These are phyloP conservation scores for Rhopilema esculentum DNA, from an alignment of 30 jellyfish, hydroid and myxozoan species.

Conservation along the genomic window DNA sequence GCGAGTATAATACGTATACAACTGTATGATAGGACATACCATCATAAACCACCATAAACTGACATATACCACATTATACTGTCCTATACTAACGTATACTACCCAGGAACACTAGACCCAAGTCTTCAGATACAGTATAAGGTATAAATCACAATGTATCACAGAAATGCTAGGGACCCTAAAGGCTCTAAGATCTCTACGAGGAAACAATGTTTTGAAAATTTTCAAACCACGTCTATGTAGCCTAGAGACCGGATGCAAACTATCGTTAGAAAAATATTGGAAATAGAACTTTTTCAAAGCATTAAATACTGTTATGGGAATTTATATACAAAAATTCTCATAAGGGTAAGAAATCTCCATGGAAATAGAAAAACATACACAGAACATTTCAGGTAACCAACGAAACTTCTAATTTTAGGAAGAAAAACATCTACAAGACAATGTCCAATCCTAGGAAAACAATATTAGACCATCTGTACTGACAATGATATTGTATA, in stretches of 20 bases:
- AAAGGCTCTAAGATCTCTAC: no score
- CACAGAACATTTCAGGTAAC: background rate
- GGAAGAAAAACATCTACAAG: background rate
- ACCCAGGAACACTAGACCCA: no score
- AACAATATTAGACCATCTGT: background rate
- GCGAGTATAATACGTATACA: no score
- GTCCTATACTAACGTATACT: no score
- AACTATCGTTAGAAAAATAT: background rate
- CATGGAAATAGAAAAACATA: background rate
- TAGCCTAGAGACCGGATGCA: background rate
- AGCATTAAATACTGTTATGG: background rate
- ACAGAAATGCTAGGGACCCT: no score
- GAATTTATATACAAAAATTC: background rate
- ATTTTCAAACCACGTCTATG: background rate
- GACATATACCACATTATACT: no score
- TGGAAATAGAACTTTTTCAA: background rate
- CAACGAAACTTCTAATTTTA: background rate
- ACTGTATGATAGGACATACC: no score
- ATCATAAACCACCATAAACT: no score
- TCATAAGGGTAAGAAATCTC: background rate
- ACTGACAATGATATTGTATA: background rate
- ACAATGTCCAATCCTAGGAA: background rate
- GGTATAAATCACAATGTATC: background rate
- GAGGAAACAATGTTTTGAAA: background rate
- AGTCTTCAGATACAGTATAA: background rate